Evolutionary conservation across 2,113 vertebrate genomes (phyloP).

Genomic region (Pituophis catenifer): DNA sequence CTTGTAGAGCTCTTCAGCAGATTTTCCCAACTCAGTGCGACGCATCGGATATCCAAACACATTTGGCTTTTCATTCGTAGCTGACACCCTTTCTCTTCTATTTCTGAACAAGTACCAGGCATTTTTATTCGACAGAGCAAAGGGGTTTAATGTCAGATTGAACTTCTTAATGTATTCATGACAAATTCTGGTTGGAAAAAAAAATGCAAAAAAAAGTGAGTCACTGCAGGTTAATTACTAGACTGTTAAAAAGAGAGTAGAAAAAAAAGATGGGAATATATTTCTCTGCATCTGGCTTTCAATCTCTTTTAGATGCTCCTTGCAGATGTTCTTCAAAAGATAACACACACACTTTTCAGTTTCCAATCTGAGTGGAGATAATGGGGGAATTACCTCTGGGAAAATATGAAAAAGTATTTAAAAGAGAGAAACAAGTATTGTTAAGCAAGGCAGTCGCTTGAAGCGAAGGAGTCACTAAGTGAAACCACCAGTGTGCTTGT

Average conservation of each 20-base stretch:
- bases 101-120: conserved; percentile 23
- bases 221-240: not conserved
- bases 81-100: not conserved
- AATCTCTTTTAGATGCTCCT: not conserved
- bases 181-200: not conserved
- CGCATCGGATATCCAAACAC: not conserved
- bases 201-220: not conserved
- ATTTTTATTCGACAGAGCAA: not conserved
- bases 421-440: not conserved
- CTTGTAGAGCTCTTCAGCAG: not conserved
- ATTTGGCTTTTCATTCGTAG: not conserved
- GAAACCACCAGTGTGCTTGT: not conserved
- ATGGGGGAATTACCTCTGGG: not conserved
- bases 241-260: not conserved
- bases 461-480: too few relatives aligned
- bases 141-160: not conserved
- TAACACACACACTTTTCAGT: not conserved
- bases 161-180: conserved; percentile 19
- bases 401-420: not conserved
- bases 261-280: not conserved
- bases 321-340: not conserved
- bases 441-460: not conserved
- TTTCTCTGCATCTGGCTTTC: not conserved
- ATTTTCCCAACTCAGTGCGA: not conserved
- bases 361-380: not conserved